phyloP scores from a whole-genome alignment of 2,888 invertebrate genomes.

The Drosophila algonquin region DNA sequence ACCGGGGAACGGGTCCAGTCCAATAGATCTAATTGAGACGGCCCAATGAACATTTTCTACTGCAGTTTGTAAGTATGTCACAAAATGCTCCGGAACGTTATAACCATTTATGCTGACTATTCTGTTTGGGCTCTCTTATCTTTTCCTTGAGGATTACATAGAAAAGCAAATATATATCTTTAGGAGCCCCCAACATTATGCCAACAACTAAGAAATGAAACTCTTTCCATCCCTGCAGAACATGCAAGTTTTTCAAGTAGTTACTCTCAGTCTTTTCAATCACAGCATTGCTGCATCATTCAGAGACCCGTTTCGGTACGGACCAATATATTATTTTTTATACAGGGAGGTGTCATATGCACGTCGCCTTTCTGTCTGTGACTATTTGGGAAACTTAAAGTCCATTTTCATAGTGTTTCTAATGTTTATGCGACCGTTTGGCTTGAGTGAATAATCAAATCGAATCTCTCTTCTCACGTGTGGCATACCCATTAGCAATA shows the following conservation, averaged over 20 bases:
- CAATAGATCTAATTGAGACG: background rate
- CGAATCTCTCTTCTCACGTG: conserved; percentile 13
- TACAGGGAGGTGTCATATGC: background rate
- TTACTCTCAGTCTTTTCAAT: too few relatives aligned
- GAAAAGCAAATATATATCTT: too few relatives aligned
- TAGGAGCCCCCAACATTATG: too few relatives aligned
- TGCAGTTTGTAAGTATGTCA: background rate
- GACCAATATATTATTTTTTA: background rate
- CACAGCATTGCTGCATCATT: too few relatives aligned
- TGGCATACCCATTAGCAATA: conserved; percentile 13
- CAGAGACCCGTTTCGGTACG: too few relatives aligned
- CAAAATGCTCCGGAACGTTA: background rate
- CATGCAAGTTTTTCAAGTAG: too few relatives aligned
- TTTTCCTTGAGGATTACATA: too few relatives aligned
- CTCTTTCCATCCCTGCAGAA: too few relatives aligned
- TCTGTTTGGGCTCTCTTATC: too few relatives aligned
- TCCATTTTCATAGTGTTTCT: background rate
- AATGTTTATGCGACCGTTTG: background rate
- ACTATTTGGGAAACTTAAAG: background rate
- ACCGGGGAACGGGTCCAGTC: background rate
- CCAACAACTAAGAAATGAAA: too few relatives aligned
- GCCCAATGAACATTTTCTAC: background rate
- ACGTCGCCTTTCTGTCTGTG: background rate
- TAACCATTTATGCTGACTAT: too few relatives aligned
- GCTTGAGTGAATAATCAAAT: background rate